Base-by-base conservation (phyloP, 2,797 vertebrate species). In the Huso huso region DNA sequence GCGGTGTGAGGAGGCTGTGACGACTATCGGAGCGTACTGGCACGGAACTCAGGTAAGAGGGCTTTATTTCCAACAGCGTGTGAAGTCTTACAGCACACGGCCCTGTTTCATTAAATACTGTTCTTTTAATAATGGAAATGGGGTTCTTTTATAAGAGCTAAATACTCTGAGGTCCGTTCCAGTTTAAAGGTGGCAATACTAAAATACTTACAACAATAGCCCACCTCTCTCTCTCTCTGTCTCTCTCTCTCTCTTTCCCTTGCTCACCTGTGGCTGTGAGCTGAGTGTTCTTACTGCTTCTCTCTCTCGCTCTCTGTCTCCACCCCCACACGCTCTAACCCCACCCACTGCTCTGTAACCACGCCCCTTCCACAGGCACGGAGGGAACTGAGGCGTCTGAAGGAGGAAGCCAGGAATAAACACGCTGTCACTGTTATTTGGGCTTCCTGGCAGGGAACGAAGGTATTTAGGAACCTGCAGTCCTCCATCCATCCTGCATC, bases 391-490 rank as follows among this genome's bases (percentile, higher is more conserved):
- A 93, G 90, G 79, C 89, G 84, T 75, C 93, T 96, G 91, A 96
- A 98, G 93, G 91, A 95, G 87, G 93, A 93, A 87, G 93, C 83
- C 87, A 93, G 85, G 88, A 92, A 90, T 93, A 97, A 90, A 91
- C 92, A 86, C 73, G 94, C 95, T 74, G 95, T 97, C 93, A 94
- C 94, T 87, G 91, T 97, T 90, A 96, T 99, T 88, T 97, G 95
- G 95, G 94, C 94, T 81, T 96, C 85, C 94, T 98, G 97, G 97
- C 95, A 94, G 91, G 91, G 95, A 93, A 93, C 90, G 69, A 93
- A 99, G 96, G 96, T 99, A 98, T 89, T 93, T 89, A 72, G 72
- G 73, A 78, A 68, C 9, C 10, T 60, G 62, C 60, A 53, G 18
- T 11, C 51, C 61, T 62, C 48, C 66, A 50, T 67, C 58, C 51